These are phyloP conservation scores for Telmatherina bonti DNA, from an alignment of 2,797 vertebrate genomes.

Conservation along the genomic window DNA sequence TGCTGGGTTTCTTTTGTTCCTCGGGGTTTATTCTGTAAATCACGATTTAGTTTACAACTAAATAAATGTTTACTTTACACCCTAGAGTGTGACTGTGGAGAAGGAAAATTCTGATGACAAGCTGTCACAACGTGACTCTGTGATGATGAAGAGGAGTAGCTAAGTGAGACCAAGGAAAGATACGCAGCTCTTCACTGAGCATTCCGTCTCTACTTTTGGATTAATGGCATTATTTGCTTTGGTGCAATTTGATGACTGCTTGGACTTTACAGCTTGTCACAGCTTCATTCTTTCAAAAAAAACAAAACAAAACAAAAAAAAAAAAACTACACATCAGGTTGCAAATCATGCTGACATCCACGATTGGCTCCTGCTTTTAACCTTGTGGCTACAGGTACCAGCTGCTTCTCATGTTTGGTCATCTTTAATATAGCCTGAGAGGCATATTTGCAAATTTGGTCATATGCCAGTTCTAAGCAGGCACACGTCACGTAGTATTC, in stretches of 20 bases:
- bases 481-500: not conserved
- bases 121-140: not conserved
- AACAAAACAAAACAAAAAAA: too few relatives aligned
- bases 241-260: not conserved
- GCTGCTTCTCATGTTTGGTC: conserved; percentile 38
- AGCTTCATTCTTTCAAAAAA: conserved; percentile 6
- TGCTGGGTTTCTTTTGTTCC: not conserved
- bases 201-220: not conserved
- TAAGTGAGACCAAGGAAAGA: not conserved
- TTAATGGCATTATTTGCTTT: not conserved
- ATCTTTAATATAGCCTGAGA: conserved; percentile 17
- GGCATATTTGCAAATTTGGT: conserved; percentile 19
- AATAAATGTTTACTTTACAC: conserved; percentile 7
- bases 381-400: conserved; percentile 51
- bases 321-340: conserved; percentile 15
- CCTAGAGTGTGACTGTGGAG: not conserved
- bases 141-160: not conserved
- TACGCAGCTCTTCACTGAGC: not conserved
- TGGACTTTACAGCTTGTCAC: not conserved
- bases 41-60: conserved; percentile 1
- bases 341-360: conserved; percentile 20
- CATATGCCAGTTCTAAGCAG: conserved; percentile 16
- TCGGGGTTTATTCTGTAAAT: not conserved
- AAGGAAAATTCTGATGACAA: not conserved
- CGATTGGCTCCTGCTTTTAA: conserved; percentile 41